Base-by-base conservation (phyloP, 2,797 vertebrate species). In the Macrochelys suwanniensis region DNA sequence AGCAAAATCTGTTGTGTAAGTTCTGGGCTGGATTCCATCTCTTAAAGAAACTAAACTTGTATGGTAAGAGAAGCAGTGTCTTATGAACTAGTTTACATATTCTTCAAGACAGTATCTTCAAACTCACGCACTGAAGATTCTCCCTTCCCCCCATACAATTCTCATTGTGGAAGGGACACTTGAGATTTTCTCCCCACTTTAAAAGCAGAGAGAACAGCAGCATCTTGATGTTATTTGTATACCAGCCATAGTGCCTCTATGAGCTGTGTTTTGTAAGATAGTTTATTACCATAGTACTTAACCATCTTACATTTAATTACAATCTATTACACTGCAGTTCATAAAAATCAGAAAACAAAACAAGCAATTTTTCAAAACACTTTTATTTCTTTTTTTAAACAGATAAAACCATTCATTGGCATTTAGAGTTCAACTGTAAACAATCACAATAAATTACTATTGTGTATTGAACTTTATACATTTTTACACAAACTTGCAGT, bases 351-450 rank as follows among this genome's bases (percentile, higher is more conserved):
- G 33, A 37, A 80, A 71, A 51, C 5, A 68, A 54, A 77, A 80
- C 74, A 87, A 88, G 54, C 84, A 91, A 17, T 50, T 97, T 97
- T 89, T 65, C 2, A 93, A 92, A 91, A 93, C 2, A 56, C 31
- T 37, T 97, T 94, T 94, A 94, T 96, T 96, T 80, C 51, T n/a
- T 89, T 96, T 42, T 94, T 92, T 95, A 97, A 94, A 96, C 96
- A 94, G 81, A 81, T 94, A 95, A 95, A 96, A 85, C 77, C 93
- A 95, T 83, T 82, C 74, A 47, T 31, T 79, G 78, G 85, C 89
- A 95, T 68, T 96, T 87, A 28, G 91, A 96, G 80, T 95, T 94
- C 86, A 96, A 1, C 11, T 94, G 96, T 97, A 97, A 97, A 97
- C 97, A 96, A 92, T 91, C 59, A 93, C 85, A 88, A 93, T 85